Evolutionary conservation across 2,113 vertebrate species (phyloP).

Genomic region (Sardina pilchardus): DNA sequence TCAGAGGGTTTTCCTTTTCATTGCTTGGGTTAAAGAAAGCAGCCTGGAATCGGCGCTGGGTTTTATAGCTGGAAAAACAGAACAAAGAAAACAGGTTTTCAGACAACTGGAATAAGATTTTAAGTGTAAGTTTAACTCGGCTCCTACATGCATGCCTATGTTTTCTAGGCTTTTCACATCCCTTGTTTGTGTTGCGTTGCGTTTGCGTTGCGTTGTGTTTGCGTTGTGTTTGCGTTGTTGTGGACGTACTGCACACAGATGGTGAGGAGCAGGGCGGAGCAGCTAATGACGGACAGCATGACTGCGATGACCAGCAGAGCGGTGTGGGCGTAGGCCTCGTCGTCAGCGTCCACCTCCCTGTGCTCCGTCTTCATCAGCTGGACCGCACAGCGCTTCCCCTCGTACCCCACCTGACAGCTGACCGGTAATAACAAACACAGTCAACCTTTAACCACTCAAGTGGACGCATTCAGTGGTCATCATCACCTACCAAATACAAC

Average conservation of each 20-base stretch:
- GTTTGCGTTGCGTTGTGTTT: neutral
- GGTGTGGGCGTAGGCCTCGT: slow-evolving; percentile 60
- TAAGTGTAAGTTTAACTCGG: neutral
- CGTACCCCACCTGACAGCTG: slow-evolving; percentile 73
- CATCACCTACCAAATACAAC: neutral
- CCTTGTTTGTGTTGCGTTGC: neutral
- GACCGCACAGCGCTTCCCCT: slow-evolving; percentile 72
- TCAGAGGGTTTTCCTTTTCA: slow-evolving; percentile 71
- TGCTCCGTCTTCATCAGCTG: slow-evolving; percentile 56
- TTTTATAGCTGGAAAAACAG: slow-evolving; percentile 65
- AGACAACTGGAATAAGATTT: neutral
- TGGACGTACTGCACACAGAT: slow-evolving; percentile 73
- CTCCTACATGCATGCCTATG: neutral
- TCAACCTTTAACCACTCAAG: neutral
- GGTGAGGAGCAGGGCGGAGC: slow-evolving; percentile 71
- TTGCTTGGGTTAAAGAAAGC: slow-evolving; percentile 63
- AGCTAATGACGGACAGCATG: slow-evolving; percentile 74
- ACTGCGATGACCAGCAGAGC: slow-evolving; percentile 70
- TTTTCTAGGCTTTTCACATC: neutral
- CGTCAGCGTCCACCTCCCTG: neutral
- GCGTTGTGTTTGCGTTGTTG: neutral
- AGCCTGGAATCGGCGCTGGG: slow-evolving; percentile 68
- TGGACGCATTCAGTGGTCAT: neutral
- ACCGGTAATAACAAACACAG: neutral
- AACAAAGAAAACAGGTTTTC: slow-evolving; percentile 31